Conservation (phyloP, 2,888 invertebrate species). For the Pyrocoelia pectoralis region DNA sequence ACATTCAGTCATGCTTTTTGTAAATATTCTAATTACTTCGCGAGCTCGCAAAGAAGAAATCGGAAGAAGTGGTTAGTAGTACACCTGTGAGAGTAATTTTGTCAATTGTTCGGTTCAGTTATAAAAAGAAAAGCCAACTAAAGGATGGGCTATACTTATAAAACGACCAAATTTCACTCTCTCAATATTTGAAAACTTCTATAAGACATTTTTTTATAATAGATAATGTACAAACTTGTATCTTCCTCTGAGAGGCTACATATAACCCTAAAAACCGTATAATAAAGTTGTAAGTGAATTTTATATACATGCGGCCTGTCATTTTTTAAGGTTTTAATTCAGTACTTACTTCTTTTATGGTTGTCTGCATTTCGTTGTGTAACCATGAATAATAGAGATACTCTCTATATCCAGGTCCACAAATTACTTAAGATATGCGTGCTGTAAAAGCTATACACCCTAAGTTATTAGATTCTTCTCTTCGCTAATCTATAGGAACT, state of each 20-base stretch:
- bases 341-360: slow-evolving; percentile 22
- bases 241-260: background rate
- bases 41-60: too few species aligned
- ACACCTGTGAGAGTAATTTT: too few species aligned
- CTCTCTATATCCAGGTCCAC: slow-evolving; percentile 1
- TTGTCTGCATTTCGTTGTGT: slow-evolving; percentile 24
- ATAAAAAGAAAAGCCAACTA: too few species aligned
- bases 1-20: too few species aligned
- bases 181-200: background rate
- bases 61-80: too few species aligned
- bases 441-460: slow-evolving; percentile 29
- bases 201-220: slow-evolving; percentile 5
- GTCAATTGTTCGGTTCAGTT: too few species aligned
- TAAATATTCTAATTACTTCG: too few species aligned
- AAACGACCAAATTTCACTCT: too few species aligned
- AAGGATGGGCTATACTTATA: too few species aligned
- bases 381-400: slow-evolving; percentile 25
- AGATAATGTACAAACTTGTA: background rate
- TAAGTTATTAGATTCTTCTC: slow-evolving; percentile 27
- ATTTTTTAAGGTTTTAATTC: slow-evolving; percentile 28
- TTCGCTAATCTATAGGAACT: slow-evolving; percentile 26
- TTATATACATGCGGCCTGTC: slow-evolving; percentile 18
- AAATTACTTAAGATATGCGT: slow-evolving; percentile 10
- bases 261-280: slow-evolving; percentile 20
- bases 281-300: slow-evolving; percentile 25